Conservation (phyloP, 2,113 vertebrate genomes). For the Hypanus sabinus region DNA sequence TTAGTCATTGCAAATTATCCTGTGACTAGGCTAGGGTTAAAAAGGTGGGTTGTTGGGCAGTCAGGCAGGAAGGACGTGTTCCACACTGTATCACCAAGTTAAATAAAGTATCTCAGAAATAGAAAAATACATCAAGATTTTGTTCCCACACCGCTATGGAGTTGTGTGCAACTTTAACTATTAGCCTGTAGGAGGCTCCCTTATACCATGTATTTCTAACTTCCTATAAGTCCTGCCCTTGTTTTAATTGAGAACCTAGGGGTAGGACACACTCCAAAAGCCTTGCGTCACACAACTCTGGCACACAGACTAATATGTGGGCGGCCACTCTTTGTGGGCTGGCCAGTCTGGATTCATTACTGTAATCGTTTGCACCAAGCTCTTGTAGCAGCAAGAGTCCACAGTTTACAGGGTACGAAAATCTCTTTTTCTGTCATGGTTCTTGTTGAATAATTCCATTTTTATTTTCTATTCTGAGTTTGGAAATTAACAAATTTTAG, state of each 20-base stretch:
- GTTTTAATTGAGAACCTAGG: not conserved
- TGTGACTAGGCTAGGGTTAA: too few relatives aligned
- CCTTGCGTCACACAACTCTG: constrained; percentile 51
- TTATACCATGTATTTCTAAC: constrained; percentile 47
- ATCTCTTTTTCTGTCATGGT: not conserved
- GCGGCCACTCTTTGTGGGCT: constrained; percentile 55
- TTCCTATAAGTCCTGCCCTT: not conserved
- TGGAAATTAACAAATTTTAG: constrained; percentile 6
- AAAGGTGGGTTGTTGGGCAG: too few relatives aligned
- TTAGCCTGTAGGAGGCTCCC: constrained; percentile 64
- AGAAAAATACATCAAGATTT: not conserved
- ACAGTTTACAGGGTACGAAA: constrained; percentile 40
- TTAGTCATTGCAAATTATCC: too few relatives aligned
- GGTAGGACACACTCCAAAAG: constrained; percentile 47
- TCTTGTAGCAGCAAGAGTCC: constrained; percentile 63
- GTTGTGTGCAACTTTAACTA: not conserved
- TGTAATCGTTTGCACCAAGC: constrained; percentile 67
- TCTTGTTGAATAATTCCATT: constrained; percentile 1
- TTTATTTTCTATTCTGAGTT: not conserved
- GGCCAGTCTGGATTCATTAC: constrained; percentile 64
- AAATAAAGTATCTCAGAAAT: not conserved
- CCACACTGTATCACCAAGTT: too few relatives aligned
- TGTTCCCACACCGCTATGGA: not conserved
- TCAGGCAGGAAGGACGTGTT: too few relatives aligned
- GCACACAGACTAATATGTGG: constrained; percentile 69